These are phyloP conservation scores for Microplitis mediator DNA, from an alignment of 1,140 invertebrate genomes.

Conservation along the genomic window DNA sequence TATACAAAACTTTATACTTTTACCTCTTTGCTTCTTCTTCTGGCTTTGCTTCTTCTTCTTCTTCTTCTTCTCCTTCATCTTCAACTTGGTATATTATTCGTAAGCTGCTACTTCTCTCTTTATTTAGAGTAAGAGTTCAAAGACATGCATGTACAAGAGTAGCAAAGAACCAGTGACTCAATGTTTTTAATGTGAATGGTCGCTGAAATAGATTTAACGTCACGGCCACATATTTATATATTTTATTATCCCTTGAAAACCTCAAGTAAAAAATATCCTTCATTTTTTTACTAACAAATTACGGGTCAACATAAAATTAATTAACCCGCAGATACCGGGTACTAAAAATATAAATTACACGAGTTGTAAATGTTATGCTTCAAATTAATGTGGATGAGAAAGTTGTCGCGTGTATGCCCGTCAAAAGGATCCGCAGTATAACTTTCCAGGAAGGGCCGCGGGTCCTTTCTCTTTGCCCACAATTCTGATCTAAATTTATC, in stretches of 20 bases:
- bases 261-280: no score
- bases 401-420: no score
- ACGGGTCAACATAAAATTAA: not conserved
- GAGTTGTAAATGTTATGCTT: no score
- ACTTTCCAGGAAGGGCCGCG: no score
- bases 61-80: not conserved
- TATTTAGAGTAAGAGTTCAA: slow-evolving; percentile 46
- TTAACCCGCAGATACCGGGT: not conserved
- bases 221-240: slow-evolving; percentile 10
- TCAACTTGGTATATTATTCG: not conserved
- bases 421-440: no score
- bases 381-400: no score
- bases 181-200: slow-evolving; percentile 53
- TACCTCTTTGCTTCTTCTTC: not conserved
- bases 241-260: no score
- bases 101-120: slow-evolving; percentile 1
- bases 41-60: not conserved
- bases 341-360: no score
- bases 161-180: slow-evolving; percentile 40
- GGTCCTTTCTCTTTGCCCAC: no score
- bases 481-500: no score
- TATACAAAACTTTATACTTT: not conserved
- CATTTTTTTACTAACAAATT: no score
- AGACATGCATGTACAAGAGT: slow-evolving; percentile 36
- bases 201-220: slow-evolving; percentile 49